These are phyloP conservation scores for Artemia sinica DNA, from an alignment of 2,888 invertebrate genomes.

Conservation along the genomic window DNA sequence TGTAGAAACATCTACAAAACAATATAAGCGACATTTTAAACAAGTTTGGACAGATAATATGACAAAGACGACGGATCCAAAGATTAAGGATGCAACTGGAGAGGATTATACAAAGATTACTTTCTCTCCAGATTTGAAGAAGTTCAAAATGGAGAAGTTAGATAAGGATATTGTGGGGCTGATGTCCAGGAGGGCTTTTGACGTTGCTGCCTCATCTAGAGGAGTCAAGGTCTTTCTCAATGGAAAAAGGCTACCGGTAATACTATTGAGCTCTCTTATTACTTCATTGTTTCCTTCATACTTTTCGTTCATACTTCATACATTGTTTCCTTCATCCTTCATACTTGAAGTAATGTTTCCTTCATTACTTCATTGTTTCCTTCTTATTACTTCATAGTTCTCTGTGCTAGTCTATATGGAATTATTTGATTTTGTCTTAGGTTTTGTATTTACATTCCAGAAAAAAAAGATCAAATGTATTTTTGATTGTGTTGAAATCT, in stretches of 20 bases:
- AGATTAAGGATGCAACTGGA: slow-evolving; percentile 50
- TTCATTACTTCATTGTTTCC: no score
- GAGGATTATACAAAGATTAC: slow-evolving; percentile 82
- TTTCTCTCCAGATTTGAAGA: slow-evolving; percentile 79
- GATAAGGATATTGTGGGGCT: slow-evolving; percentile 82
- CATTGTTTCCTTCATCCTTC: no score
- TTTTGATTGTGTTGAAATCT: no score
- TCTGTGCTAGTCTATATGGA: no score
- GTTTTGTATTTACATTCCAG: no score
- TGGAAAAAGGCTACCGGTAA: slow-evolving; percentile 54
- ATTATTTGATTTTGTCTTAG: no score
- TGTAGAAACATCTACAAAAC: slow-evolving; percentile 77
- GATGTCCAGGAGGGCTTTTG: slow-evolving; percentile 84
- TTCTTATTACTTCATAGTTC: no score
- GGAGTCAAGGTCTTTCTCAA: slow-evolving; percentile 85
- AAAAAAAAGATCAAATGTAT: no score
- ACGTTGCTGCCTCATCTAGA: slow-evolving; percentile 73
- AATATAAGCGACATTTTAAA: slow-evolving; percentile 72
- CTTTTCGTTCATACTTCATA: no score
- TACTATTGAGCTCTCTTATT: no score
- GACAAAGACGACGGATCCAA: slow-evolving; percentile 73
- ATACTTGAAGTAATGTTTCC: no score
- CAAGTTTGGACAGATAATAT: slow-evolving; percentile 90
- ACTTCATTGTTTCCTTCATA: no score
- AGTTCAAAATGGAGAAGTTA: slow-evolving; percentile 83